Evolutionary conservation across 1,140 invertebrate species (phyloP).

Genomic region (Caenorhabditis briggsae): DNA sequence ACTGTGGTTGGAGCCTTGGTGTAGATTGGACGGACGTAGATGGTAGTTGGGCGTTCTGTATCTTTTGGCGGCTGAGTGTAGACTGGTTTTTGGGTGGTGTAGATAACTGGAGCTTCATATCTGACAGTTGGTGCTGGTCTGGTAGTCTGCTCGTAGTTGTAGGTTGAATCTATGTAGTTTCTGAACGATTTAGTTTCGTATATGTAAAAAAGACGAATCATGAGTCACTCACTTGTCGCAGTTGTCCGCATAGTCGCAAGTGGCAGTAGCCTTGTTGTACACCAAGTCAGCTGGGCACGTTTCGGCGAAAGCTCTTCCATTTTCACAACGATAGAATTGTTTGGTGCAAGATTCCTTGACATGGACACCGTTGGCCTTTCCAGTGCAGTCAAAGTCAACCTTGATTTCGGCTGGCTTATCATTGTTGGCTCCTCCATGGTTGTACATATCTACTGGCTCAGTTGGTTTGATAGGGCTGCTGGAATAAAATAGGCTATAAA

Average conservation of each 20-base stretch:
- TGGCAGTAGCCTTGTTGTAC: conserved; percentile 9
- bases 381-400: conserved; percentile 5
- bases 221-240: conserved; percentile 8
- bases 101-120: neutral
- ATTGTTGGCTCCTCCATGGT: conserved; percentile 16
- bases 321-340: neutral
- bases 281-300: conserved; percentile 2
- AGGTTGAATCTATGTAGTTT: conserved; percentile 33
- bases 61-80: conserved; percentile 7
- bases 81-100: conserved; percentile 2
- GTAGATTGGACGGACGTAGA: neutral
- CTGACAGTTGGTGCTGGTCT: neutral
- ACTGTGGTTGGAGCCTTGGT: conserved; percentile 26
- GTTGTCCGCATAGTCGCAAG: conserved; percentile 34
- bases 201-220: neutral
- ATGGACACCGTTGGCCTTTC: neutral
- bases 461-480: conserved; percentile 5
- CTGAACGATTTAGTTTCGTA: neutral
- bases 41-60: neutral
- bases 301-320: conserved; percentile 16
- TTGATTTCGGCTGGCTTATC: conserved; percentile 6
- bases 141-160: neutral
- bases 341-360: conserved; percentile 36
- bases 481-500: neutral
- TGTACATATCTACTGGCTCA: conserved; percentile 1